Evolutionary conservation across 35 echinoderm and acorn worm genomes (phyloP).

Genomic region (Holothuria glaberrima): DNA sequence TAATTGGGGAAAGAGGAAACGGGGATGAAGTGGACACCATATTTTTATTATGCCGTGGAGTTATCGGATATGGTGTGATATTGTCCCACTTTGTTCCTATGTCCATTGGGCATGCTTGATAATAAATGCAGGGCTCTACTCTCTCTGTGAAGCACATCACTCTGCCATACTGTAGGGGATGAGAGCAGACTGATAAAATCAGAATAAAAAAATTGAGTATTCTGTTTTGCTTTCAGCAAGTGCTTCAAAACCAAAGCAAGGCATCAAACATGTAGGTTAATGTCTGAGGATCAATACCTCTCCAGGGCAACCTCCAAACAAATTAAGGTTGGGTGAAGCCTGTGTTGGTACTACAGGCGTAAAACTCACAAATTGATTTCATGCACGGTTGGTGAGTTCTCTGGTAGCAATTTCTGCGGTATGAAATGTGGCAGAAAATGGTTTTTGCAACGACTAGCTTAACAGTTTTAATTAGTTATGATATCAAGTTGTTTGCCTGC

Average conservation of each 20-base stretch:
- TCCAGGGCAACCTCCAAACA: slow-evolving; percentile 43
- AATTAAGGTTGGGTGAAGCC: slow-evolving; percentile 42
- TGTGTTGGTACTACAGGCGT: not conserved
- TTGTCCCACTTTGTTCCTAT: slow-evolving; percentile 30
- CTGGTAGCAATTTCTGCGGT: not conserved
- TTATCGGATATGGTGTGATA: slow-evolving; percentile 31
- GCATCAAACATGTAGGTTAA: slow-evolving; percentile 54
- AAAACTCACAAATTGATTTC: slow-evolving; percentile 49
- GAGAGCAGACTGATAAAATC: slow-evolving; percentile 4
- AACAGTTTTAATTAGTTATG: slow-evolving; percentile 41
- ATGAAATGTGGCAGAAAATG: slow-evolving; percentile 51
- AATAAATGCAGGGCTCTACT: not conserved
- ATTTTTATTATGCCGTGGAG: not conserved
- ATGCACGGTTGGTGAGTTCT: slow-evolving; percentile 39
- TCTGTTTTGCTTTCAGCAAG: slow-evolving; percentile 40
- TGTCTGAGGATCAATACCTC: slow-evolving; percentile 38
- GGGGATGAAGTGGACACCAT: no score
- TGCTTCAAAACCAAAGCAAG: slow-evolving; percentile 48
- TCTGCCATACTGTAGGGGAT: slow-evolving; percentile 29
- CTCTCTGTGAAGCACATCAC: slow-evolving; percentile 4
- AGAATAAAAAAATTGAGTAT: not conserved
- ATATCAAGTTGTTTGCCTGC: slow-evolving; percentile 21
- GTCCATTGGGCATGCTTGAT: slow-evolving; percentile 14
- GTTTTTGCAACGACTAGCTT: slow-evolving; percentile 10
- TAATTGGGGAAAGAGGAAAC: no score